These are phyloP conservation scores for Sparus aurata DNA, from an alignment of 2,797 vertebrate species.

Conservation along the genomic window DNA sequence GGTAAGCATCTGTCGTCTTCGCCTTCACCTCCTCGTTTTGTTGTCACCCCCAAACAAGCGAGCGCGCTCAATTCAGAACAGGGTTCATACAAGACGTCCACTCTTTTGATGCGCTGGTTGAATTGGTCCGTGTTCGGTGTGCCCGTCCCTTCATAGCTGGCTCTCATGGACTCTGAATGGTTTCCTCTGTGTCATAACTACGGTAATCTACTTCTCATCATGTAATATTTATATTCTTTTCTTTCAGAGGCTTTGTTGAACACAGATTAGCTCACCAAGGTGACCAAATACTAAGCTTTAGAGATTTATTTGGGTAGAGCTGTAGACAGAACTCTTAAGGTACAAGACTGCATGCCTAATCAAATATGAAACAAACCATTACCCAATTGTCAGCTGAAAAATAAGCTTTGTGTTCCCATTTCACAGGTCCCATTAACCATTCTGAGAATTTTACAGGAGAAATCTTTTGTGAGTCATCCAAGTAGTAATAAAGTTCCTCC, in stretches of 20 bases:
- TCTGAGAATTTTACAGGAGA: too few species aligned
- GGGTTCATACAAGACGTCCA: not conserved
- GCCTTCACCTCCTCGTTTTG: conserved; percentile 10
- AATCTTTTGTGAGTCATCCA: too few species aligned
- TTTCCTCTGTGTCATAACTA: conserved; percentile 24
- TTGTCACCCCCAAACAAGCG: conserved; percentile 22
- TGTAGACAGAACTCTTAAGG: not conserved
- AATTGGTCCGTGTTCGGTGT: conserved; percentile 12
- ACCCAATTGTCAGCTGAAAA: too few species aligned
- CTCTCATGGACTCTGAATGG: conserved; percentile 22
- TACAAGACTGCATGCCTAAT: not conserved
- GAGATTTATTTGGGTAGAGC: not conserved
- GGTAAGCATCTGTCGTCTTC: conserved; percentile 83
- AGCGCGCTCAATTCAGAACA: conserved; percentile 6
- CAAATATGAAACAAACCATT: too few species aligned
- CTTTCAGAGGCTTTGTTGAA: conserved; percentile 39
- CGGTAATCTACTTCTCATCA: conserved; percentile 44
- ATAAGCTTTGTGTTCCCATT: not conserved
- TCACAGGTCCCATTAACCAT: not conserved
- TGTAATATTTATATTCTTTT: conserved; percentile 5
- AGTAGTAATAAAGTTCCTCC: not conserved
- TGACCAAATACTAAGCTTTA: not conserved
- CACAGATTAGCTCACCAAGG: conserved; percentile 26
- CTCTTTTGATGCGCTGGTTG: conserved; percentile 22
- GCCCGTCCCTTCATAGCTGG: not conserved